These are phyloP conservation scores for Butorides virescens DNA, from an alignment of 2,113 vertebrate genomes.

Conservation along the genomic window DNA sequence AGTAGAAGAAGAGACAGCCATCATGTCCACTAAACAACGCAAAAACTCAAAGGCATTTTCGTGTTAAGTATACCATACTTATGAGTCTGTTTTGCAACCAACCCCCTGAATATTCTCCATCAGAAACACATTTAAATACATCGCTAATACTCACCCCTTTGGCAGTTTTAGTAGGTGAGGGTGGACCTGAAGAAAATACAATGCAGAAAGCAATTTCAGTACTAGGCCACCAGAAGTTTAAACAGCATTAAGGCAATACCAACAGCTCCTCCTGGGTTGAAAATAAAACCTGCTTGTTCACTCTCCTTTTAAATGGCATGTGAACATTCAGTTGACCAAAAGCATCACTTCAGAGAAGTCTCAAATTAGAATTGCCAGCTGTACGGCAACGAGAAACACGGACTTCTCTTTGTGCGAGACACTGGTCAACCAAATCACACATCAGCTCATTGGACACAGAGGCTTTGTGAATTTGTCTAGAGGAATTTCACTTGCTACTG, in stretches of 20 bases:
- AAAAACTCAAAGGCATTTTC: not conserved
- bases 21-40: not conserved
- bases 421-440: not conserved
- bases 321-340: not conserved
- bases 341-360: not conserved
- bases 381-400: not conserved
- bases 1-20: not conserved
- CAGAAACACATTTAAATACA: not conserved
- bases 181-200: conserved; percentile 84
- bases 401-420: not conserved
- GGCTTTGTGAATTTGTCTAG: not conserved
- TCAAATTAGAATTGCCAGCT: not conserved
- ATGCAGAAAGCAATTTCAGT: not conserved
- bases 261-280: not conserved
- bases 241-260: not conserved
- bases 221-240: not conserved
- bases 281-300: not conserved
- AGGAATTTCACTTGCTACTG: not conserved
- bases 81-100: not conserved
- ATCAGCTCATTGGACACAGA: not conserved
- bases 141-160: conserved; percentile 87
- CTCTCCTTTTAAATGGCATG: not conserved
- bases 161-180: conserved; percentile 92
- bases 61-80: not conserved
- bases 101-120: not conserved